Evolutionary conservation across 1,140 invertebrate genomes (phyloP).

Genomic region (Argopecten irradians): DNA sequence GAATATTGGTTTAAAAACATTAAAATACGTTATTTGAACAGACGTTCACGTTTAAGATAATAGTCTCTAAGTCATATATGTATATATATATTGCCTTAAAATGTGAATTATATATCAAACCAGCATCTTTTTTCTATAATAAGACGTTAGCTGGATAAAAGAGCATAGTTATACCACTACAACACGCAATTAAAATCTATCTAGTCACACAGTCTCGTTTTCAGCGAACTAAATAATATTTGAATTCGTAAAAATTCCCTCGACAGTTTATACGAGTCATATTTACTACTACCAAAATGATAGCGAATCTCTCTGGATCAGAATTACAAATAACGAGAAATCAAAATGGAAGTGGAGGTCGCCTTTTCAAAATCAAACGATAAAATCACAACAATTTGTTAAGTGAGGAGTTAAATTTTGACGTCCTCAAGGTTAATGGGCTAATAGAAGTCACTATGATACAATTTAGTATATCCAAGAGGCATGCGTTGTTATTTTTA

Average conservation of each 20-base stretch:
- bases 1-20: no score
- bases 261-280: not conserved
- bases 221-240: no score
- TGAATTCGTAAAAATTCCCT: not conserved
- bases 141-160: no score
- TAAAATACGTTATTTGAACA: no score
- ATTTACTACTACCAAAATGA: not conserved
- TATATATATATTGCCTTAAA: no score
- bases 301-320: not conserved
- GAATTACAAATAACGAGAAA: not conserved
- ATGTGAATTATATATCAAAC: no score
- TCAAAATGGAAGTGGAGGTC: not conserved
- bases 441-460: not conserved
- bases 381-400: not conserved
- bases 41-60: no score
- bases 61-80: no score
- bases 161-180: no score
- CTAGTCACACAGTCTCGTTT: no score
- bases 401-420: not conserved
- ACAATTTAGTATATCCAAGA: not conserved
- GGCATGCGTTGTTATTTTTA: not conserved
- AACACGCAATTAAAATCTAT: no score
- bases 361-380: not conserved
- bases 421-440: conserved; percentile 1
- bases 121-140: no score